phyloP scores from a whole-genome alignment of 1,140 invertebrate species.

The Drosophila grimshawi region DNA sequence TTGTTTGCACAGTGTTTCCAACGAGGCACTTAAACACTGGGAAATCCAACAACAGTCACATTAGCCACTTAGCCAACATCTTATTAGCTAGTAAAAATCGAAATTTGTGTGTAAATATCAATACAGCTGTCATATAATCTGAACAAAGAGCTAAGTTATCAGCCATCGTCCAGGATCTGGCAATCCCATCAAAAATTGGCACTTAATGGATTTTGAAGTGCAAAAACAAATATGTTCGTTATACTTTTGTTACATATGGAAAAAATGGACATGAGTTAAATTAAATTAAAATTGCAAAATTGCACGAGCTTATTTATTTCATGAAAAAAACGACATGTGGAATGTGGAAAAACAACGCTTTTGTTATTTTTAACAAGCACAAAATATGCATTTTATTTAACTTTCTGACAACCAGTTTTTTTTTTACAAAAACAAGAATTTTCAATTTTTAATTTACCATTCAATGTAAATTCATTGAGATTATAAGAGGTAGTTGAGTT shows the following conservation, averaged over 20 bases:
- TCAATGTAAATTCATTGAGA: too few species aligned
- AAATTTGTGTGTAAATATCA: conserved; percentile 53
- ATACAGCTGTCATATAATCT: conserved; percentile 40
- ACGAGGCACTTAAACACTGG: conserved; percentile 11
- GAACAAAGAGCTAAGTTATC: background rate
- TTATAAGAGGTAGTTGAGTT: too few species aligned
- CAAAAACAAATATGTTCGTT: conserved; percentile 13
- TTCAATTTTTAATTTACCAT: too few species aligned
- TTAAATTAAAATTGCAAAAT: conserved; percentile 2
- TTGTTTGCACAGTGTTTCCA: conserved; percentile 2
- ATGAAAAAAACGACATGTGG: background rate
- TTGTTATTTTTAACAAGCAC: conserved; percentile 6
- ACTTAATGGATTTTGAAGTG: conserved; percentile 67
- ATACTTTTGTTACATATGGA: background rate
- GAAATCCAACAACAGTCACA: background rate
- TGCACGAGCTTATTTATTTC: background rate
- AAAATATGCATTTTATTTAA: conserved; percentile 32
- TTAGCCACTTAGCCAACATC: conserved; percentile 1
- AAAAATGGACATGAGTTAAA: background rate
- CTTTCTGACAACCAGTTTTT: background rate
- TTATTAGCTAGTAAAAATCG: conserved; percentile 39
- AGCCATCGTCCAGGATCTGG: background rate
- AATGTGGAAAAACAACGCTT: conserved; percentile 6
- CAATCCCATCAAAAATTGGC: conserved; percentile 12
- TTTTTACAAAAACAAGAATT: background rate